Evolutionary conservation across 1,140 invertebrate genomes (phyloP).

Genomic region (Pachyrhynchus sulphureomaculatus): DNA sequence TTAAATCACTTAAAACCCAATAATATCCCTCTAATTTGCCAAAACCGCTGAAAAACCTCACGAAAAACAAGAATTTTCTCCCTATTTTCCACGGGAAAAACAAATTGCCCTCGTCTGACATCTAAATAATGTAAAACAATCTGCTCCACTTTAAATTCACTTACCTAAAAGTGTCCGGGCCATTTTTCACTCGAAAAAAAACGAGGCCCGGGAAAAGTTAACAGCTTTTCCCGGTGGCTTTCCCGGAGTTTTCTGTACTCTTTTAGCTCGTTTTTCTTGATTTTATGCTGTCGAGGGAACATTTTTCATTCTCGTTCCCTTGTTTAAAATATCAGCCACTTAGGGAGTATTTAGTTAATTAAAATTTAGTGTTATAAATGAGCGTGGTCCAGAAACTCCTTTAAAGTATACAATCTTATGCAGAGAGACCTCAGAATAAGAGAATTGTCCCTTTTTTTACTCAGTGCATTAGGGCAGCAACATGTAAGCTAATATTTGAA

Average conservation of each 20-base stretch:
- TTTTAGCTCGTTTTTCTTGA: conserved; percentile 27
- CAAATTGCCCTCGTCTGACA: conserved; percentile 12
- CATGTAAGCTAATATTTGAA: too few relatives aligned
- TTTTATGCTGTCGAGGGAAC: conserved; percentile 12
- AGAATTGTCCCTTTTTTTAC: too few relatives aligned
- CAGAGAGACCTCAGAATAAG: too few relatives aligned
- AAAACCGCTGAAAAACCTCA: too few relatives aligned
- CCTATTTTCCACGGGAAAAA: neutral
- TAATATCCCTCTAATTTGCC: too few relatives aligned
- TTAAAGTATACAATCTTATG: too few relatives aligned
- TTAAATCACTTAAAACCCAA: too few relatives aligned
- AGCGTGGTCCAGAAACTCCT: too few relatives aligned
- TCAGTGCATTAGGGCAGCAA: too few relatives aligned
- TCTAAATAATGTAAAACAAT: conserved; percentile 35
- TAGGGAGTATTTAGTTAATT: neutral
- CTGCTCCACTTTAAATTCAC: conserved; percentile 34
- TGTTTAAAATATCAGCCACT: conserved; percentile 8
- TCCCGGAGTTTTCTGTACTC: conserved; percentile 23
- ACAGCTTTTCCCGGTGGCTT: conserved; percentile 12
- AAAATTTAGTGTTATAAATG: neutral
- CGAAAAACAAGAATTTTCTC: too few relatives aligned
- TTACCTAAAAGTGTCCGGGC: conserved; percentile 29
- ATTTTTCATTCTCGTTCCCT: conserved; percentile 18
- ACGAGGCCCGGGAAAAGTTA: conserved; percentile 14
- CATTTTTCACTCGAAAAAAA: conserved; percentile 24